Evolutionary conservation across 2,888 invertebrate genomes (phyloP), one percentile per base, ranked within the genome.

Genomic region (Adelognathus sp.): DNA sequence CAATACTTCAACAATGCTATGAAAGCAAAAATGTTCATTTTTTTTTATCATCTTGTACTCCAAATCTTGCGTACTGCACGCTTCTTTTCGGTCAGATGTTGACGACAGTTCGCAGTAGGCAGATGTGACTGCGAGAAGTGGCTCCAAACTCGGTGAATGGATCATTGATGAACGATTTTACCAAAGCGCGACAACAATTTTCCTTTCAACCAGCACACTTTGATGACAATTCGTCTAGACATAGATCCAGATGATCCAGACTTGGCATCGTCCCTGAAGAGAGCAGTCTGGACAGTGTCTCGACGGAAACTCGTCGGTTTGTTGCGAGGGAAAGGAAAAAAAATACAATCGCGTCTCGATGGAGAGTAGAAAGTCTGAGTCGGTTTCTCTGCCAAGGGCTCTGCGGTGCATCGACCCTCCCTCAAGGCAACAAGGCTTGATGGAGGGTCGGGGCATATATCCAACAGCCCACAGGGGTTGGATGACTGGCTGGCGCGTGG

Each of bases 351-450:
- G 46, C 44, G 56, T 56, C 60, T 61, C 58, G 52, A 44, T 74
- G 50, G 29, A 50, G 66, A 60, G 52, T 71, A 14, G 33, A 31
- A 29, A 58, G 58, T 50, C 58, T 64, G 44, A 46, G 50, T 41
- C 27, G 67, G 50, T 3, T 67, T 66, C 71, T 52, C 50, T 79
- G 46, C 56, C 60, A 75, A 75, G 79, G 75, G 66, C 60, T 72
- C 33, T 46, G 58, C 50, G 54, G 75, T 79, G 79, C 79, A 79
- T 72, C 75, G 79, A 79, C 79, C 79, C 74, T 58, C 69, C 70
- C 79, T 75, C 41, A 61, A 54, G 71, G 71, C 75, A 58, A 72
- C 75, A 61, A 56, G 50, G 50, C 67, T 61, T 27, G 76, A 29
- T 9, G 66, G 60, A 56, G 66, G 61, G 31, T 77, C 58, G 29